Evolutionary conservation across 2,888 invertebrate genomes (phyloP), one percentile per base, ranked within the genome.

Genomic region (Hydraecia micacea): DNA sequence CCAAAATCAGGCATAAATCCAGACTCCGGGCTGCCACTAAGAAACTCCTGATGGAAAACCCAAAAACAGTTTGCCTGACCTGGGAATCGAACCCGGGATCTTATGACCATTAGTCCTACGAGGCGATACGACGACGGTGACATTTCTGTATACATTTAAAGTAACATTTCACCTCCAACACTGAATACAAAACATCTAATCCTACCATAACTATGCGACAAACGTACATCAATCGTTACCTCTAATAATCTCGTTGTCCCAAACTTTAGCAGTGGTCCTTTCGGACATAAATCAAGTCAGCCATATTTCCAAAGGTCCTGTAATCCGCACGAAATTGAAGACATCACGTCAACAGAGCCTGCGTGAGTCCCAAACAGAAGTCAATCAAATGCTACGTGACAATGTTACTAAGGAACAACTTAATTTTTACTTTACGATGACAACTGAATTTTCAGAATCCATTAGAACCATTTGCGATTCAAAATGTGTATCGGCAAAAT

Each of bases 371-470:
- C 36, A 77, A 78, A 73, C 82, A 86, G 76, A 84, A 86, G 83
- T 85, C 88, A 87, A 85, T 85, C 84, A 81, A 69, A 78, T 69
- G 71, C 85, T 84, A 90, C 93, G 93, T 93, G 93, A 92, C 92
- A 83, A 85, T 87, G 77, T 88, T 92, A 88, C 92, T 70, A 86
- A 93, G 77, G 49, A 76, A 88, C 90, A 89, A 90, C 92, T 93
- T 93, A 93, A 90, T 92, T 93, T 91, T 90, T 89, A 89, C 88
- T 91, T 88, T 89, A 84, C 87, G 87, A 88, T 88, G 87, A 91
- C 89, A 87, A 90, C 87, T 89, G 89, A 86, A 84, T 89, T 88
- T 89, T 87, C 86, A 70, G 87, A 90, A 91, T 90, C 92, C 91
- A 91, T 92, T 92, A 92, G 87, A 78, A 68, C 82, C 85, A 86